Evolutionary conservation across 2,113 vertebrate species (phyloP).

Genomic region (Misgurnus anguillicaudatus): DNA sequence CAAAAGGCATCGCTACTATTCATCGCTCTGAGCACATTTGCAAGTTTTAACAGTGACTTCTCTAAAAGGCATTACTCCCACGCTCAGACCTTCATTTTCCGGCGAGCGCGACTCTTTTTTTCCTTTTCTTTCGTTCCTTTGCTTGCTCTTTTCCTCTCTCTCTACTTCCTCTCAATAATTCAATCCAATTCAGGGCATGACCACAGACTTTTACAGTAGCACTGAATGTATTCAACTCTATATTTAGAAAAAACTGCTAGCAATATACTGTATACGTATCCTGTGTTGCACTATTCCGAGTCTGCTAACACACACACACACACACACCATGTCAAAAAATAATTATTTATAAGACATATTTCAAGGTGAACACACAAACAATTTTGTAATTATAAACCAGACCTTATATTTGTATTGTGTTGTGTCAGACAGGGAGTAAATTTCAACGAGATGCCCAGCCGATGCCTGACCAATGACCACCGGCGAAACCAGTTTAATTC

Average conservation of each 20-base stretch:
- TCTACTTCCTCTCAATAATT: slow-evolving; percentile 49
- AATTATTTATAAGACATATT: no score
- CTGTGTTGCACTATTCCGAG: slow-evolving; percentile 26
- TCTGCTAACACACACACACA: slow-evolving; percentile 43
- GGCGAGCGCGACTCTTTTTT: background rate
- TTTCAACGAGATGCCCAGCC: no score
- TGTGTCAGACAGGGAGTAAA: no score
- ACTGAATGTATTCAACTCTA: slow-evolving; percentile 33
- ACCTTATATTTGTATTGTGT: background rate
- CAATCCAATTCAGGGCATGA: slow-evolving; percentile 52
- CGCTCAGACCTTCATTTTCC: slow-evolving; percentile 35
- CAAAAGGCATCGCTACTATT: slow-evolving; percentile 43
- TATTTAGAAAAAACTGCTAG: slow-evolving; percentile 7
- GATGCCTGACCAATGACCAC: no score
- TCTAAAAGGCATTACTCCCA: slow-evolving; percentile 53
- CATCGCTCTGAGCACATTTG: slow-evolving; percentile 54
- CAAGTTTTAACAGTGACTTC: slow-evolving; percentile 55
- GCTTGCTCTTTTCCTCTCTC: slow-evolving; percentile 16
- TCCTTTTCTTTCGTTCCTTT: slow-evolving; percentile 16
- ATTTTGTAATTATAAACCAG: background rate
- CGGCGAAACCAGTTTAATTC: no score
- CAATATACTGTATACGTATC: background rate
- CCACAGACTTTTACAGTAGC: slow-evolving; percentile 42
- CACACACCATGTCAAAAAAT: background rate
- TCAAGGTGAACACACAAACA: background rate